Evolutionary conservation across 2,113 vertebrate genomes (phyloP), one percentile per base, ranked within the genome.

Genomic region (Epinephelus lanceolatus): DNA sequence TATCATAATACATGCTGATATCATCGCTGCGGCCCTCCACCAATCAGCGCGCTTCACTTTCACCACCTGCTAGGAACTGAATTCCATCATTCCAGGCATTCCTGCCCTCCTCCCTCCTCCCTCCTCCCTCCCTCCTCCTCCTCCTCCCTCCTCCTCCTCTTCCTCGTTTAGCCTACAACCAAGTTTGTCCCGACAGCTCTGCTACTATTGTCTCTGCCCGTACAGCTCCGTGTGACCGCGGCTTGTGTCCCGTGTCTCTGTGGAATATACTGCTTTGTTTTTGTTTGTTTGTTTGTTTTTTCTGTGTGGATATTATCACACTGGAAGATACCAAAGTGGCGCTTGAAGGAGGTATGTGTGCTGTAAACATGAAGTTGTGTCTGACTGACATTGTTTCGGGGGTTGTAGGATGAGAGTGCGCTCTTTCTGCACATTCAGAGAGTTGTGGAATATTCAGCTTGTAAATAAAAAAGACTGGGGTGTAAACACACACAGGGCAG

Each of bases 51-150:
- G 45, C 74, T 30, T 30, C 83, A 86, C 91, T 94, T 90, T 95
- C 95, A 96, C 96, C 97, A 97, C 97, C 97, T 98, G 97, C 97
- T 96, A 94, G 96, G 95, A 95, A 95, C 94, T 91, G 96, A 90
- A 95, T 96, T 96, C 96, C 96, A 93, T 98, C 97, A 97, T 98
- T 98, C 98, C 96, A 94, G 89, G 95, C 95, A 98, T 98, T 98
- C 97, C 94, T 96, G 33, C 90, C 89, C 77, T 70, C 72, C 80
- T 66, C 42, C 69, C 71, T 49, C 63, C 78, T 19, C n/a, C 72
- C 19, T 60, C 72, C 19, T 60, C 71, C 53, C 84, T 73, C 23
- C 73, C 60, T 51, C 59, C 79, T 66, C 62, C 74, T 71, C 77
- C 74, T 40, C 81, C 84, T 73, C 62, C 65, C 67, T 15, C 84